Evolutionary conservation across 2,797 vertebrate species (phyloP).

Genomic region (Platyrinchus mystaceus): DNA sequence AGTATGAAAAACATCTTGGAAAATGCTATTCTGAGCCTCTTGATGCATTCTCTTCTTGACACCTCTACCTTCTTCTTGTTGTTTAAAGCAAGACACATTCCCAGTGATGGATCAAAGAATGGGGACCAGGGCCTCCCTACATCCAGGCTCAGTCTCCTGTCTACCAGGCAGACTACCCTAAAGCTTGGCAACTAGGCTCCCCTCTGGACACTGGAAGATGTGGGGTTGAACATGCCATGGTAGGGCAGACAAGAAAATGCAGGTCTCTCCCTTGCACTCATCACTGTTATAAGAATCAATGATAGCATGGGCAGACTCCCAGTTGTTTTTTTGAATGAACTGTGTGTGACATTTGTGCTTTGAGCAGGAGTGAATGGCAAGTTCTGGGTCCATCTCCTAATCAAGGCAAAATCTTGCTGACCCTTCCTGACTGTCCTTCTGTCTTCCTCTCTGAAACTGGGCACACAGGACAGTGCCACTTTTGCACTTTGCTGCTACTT

Average conservation of each 20-base stretch:
- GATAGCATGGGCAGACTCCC: neutral
- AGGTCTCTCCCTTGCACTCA: neutral
- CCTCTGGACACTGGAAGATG: neutral
- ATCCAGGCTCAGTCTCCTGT: neutral
- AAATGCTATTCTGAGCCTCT: neutral
- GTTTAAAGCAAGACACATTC: neutral
- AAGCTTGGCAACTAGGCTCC: neutral
- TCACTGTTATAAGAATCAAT: neutral
- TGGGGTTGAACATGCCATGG: neutral
- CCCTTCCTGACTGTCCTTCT: neutral
- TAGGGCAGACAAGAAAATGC: neutral
- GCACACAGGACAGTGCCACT: neutral
- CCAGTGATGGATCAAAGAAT: neutral
- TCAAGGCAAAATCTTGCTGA: neutral
- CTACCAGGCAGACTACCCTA: neutral
- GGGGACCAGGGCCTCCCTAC: neutral
- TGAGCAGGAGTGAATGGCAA: neutral
- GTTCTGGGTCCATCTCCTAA: neutral
- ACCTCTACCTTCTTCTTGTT: neutral
- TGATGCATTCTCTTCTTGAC: neutral
- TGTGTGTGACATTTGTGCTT: neutral
- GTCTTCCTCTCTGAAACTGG: neutral
- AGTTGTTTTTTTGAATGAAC: neutral
- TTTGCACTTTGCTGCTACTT: neutral
- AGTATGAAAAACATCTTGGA: neutral